A percentile compares a stretch with the other conserved stretches of the same genome.
phyloP scores from a whole-genome alignment of 64 coral and sea anemone genomes.

The Montipora capricornis region DNA sequence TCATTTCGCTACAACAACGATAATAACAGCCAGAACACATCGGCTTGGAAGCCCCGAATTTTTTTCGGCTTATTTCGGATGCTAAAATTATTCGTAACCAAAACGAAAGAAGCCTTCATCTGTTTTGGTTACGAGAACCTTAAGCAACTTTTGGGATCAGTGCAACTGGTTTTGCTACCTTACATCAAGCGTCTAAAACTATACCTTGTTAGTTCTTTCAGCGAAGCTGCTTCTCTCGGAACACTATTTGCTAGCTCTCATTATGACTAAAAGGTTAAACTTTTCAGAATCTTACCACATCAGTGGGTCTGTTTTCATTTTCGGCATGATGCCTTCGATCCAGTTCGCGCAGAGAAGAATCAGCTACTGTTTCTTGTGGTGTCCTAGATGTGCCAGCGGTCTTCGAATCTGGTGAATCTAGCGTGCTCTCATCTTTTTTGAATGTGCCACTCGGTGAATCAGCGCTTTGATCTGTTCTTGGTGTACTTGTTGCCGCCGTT shows the following conservation, averaged over 20 bases:
- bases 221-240: no score
- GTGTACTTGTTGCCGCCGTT: conserved; percentile 5
- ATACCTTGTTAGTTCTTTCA: no score
- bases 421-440: background rate
- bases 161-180: no score
- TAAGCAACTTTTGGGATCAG: no score
- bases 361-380: conserved; percentile 1
- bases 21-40: background rate
- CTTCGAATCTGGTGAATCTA: background rate
- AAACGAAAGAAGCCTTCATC: no score
- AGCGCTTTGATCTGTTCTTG: background rate
- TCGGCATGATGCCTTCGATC: background rate
- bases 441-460: background rate
- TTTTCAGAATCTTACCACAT: conserved; percentile 22
- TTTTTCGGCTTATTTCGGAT: no score
- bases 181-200: no score
- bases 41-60: no score
- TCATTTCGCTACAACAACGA: background rate
- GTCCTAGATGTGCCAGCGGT: background rate
- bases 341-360: conserved; percentile 42
- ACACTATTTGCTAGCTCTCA: no score
- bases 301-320: background rate
- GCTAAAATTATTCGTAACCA: no score
- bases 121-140: no score
- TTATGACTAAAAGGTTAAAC: no score